Base-by-base conservation (phyloP, 2,888 invertebrate genomes). In the Clanis bilineata region DNA sequence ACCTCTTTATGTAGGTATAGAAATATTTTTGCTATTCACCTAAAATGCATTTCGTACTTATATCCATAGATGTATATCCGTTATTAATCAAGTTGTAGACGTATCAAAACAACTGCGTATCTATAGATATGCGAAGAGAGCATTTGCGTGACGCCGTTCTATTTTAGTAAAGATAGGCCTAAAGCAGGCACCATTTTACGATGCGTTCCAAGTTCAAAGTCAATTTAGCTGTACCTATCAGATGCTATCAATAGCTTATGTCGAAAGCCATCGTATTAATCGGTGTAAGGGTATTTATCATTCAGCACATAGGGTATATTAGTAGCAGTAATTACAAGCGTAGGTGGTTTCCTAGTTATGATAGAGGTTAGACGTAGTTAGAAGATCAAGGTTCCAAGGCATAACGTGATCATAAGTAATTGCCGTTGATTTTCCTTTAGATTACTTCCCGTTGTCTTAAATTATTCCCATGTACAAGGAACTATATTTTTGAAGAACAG, bases 401-500 rank as follows among this genome's bases (percentile, higher is more conserved):
- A 51, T 28, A 51, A 28, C 28, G 21, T 1, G 9, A 10, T 51
- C 32, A 18, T 47, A n/a, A 44, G 12, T 9, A 10, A 36, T 36
- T 51, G 28, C 18, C 3, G 51, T 28, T 51, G 32, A 32, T 4
- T 51, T 32, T 51, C 10, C 9, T 28, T 9, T 22, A 22, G 12
- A 5, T 9, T 3, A 22, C n/a, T n/a, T 23, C 25, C 18, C 15
- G 28, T 32, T 32, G 18, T 18, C n/a, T 51, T 18, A 15, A 2
- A 23, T 9, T 45, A 25, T 39, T 39, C 39, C 15, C 12, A 25
- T 21, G 23, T 10, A 9, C 38, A 22, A 15, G n/a, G 2, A 21
- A 9, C 18, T n/a, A 44, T 57, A 68, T 70, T 73, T 74, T 71
- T 70, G 68, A 71, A 69, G 68, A 69, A 69, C 71, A 74, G 77